A percentile compares a stretch with the other conserved stretches of the same genome.
Conservation (phyloP, 2,797 vertebrate species). For the Pantherophis vulpinus region DNA sequence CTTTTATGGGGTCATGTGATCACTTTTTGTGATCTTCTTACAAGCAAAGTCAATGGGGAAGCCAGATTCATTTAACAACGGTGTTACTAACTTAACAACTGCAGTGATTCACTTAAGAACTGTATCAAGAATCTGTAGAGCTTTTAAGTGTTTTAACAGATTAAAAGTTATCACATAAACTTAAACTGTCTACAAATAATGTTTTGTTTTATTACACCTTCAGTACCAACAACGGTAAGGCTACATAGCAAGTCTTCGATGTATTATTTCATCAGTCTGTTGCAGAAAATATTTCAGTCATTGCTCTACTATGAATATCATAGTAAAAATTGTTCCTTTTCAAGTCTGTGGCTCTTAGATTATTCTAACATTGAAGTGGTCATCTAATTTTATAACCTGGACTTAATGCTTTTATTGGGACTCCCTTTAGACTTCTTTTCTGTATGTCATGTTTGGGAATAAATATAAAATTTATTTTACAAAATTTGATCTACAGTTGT, state of each 20-base stretch:
- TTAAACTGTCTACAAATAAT: not conserved
- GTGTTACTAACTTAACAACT: not conserved
- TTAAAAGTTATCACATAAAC: not conserved
- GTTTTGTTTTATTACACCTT: not conserved
- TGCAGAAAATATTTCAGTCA: not conserved
- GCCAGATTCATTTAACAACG: not conserved
- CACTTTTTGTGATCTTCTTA: not conserved
- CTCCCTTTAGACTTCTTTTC: not conserved
- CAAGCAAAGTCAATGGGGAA: not conserved
- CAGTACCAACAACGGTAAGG: not conserved
- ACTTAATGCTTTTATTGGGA: not conserved
- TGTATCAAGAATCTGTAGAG: not conserved
- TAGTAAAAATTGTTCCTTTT: not conserved
- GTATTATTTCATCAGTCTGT: not conserved
- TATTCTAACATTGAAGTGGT: not conserved
- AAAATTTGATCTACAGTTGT: not conserved
- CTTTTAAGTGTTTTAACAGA: not conserved
- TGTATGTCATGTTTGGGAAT: not conserved
- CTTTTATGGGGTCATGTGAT: not conserved
- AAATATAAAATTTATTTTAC: not conserved
- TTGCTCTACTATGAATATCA: not conserved
- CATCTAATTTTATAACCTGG: not conserved
- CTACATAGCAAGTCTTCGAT: not conserved
- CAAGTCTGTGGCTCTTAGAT: not conserved
- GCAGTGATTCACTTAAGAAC: not conserved